Evolutionary conservation across 2,797 vertebrate genomes (phyloP).

Genomic region (Pitangus sulphuratus): DNA sequence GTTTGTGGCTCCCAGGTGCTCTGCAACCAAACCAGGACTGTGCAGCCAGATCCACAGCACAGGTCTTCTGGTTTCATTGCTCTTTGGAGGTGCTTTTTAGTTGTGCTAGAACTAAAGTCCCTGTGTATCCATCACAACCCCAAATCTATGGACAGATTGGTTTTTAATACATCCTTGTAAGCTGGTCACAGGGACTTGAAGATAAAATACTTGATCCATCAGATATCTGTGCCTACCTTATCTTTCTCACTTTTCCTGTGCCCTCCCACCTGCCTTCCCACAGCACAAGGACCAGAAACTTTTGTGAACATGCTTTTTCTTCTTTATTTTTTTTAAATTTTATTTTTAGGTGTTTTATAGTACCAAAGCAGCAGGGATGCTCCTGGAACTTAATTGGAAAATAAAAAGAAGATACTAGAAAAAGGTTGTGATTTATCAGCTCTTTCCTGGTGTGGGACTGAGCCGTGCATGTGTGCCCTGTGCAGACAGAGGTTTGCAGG

Average conservation of each 20-base stretch:
- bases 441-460: background rate
- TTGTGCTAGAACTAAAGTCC: conserved; percentile 53
- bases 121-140: background rate
- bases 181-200: background rate
- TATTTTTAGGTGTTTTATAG: background rate
- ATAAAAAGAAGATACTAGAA: background rate
- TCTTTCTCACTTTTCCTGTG: background rate
- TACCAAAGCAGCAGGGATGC: conserved; percentile 23
- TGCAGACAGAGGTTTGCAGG: background rate
- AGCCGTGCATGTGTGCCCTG: background rate
- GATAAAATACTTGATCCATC: conserved; percentile 29
- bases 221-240: background rate
- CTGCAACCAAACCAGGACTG: background rate
- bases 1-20: conserved; percentile 29
- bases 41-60: background rate
- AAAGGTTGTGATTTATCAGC: background rate
- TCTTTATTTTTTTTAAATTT: background rate
- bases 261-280: background rate
- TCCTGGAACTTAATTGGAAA: conserved; percentile 23
- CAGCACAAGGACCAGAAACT: background rate
- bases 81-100: conserved; percentile 39
- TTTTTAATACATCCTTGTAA: background rate
- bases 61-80: background rate
- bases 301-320: background rate
- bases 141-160: background rate